Evolutionary conservation across 2,888 invertebrate genomes (phyloP).

Genomic region (Dryobota labecula): DNA sequence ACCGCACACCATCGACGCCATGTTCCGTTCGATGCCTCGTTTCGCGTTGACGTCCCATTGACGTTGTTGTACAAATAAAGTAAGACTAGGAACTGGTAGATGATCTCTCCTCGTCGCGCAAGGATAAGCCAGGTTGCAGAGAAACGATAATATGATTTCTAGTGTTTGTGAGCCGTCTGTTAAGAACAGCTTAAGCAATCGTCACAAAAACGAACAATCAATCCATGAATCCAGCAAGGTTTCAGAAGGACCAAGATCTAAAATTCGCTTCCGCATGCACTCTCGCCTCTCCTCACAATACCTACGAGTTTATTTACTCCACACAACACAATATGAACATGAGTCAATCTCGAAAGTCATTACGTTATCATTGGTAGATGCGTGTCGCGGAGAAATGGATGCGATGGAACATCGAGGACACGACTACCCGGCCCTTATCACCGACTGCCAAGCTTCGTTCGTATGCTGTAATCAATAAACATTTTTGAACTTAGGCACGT

Average conservation of each 20-base stretch:
- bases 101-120: neutral
- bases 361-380: conserved; percentile 82
- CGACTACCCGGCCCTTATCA: conserved; percentile 74
- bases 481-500: conserved; percentile 81
- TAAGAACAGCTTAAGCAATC: neutral
- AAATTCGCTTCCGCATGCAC: conserved; percentile 41
- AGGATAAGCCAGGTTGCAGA: neutral
- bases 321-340: conserved; percentile 79
- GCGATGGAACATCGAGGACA: conserved; percentile 74
- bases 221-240: neutral
- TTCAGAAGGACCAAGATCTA: neutral
- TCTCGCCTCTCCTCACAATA: conserved; percentile 47
- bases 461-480: conserved; percentile 81
- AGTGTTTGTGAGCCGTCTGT: neutral
- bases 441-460: conserved; percentile 75
- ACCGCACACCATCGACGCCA: too few relatives aligned
- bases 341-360: conserved; percentile 87
- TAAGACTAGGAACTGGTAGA: neutral
- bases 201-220: neutral
- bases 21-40: too few relatives aligned
- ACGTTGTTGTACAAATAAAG: too few relatives aligned
- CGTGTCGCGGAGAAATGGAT: conserved; percentile 81
- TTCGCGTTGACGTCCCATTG: too few relatives aligned
- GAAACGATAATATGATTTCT: neutral
- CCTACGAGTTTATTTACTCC: conserved; percentile 76